phyloP scores from a whole-genome alignment of 1,140 invertebrate species.

The Antheraea mylitta region DNA sequence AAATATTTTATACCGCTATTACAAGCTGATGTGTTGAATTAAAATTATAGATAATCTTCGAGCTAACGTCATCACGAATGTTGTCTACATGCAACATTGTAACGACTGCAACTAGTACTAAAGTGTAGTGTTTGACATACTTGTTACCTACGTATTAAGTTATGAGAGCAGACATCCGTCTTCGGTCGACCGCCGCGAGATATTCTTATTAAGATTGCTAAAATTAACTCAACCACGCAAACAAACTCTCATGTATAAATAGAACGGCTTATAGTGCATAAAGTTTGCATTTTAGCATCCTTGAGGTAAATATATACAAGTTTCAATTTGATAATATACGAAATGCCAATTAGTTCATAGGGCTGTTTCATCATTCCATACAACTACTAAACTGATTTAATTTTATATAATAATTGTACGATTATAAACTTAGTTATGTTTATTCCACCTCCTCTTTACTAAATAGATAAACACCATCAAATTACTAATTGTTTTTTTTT shows the following conservation, averaged over 20 bases:
- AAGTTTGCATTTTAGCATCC: conserved; percentile 10
- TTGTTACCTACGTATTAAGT: conserved; percentile 16
- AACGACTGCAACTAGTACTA: background rate
- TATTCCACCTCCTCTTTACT: no score
- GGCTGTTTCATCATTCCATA: no score
- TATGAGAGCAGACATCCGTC: conserved; percentile 27
- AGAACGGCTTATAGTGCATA: conserved; percentile 40
- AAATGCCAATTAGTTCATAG: no score
- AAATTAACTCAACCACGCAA: conserved; percentile 48
- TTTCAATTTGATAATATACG: no score
- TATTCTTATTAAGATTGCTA: conserved; percentile 50
- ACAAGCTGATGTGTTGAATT: background rate
- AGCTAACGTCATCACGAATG: background rate
- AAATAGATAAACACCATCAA: no score
- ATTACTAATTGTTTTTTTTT: no score
- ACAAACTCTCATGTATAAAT: conserved; percentile 48
- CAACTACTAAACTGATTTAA: no score
- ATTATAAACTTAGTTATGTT: no score
- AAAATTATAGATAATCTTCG: background rate
- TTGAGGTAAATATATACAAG: background rate
- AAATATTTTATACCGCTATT: no score
- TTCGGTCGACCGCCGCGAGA: conserved; percentile 31
- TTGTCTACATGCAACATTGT: background rate
- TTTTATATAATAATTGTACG: no score
- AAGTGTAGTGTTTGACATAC: background rate